A percentile compares a stretch with the other conserved stretches of the same genome.
Conservation (phyloP, 1,140 invertebrate genomes). For the Acromyrmex echinatior region DNA sequence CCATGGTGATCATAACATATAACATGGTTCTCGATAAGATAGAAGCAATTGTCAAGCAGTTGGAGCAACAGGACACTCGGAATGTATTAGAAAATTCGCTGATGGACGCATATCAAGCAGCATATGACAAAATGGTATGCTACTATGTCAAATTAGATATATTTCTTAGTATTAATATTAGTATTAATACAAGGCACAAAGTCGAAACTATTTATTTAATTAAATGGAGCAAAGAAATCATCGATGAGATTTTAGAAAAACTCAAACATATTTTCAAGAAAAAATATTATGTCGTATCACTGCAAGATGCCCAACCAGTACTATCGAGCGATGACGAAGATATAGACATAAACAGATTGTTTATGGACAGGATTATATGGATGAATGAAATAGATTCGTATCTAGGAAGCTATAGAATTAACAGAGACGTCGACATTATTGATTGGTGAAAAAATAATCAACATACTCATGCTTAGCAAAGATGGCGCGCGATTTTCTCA, state of each 20-base stretch:
- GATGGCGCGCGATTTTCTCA: background rate
- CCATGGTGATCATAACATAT: background rate
- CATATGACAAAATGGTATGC: background rate
- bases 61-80: background rate
- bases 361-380: background rate
- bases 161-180: background rate
- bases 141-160: background rate
- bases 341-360: background rate
- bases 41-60: background rate
- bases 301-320: background rate
- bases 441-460: background rate
- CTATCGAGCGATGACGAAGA: background rate
- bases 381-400: background rate
- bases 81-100: background rate
- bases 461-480: background rate
- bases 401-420: background rate
- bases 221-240: background rate
- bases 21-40: slow-evolving; percentile 13
- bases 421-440: too few relatives aligned
- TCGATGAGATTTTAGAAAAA: background rate
- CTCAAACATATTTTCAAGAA: background rate
- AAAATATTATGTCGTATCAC: background rate
- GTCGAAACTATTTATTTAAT: background rate
- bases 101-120: slow-evolving; percentile 2
- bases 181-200: background rate